phyloP scores from a whole-genome alignment of 35 echinoderm and acorn worm genomes.

The Heliocidaris tuberculata region DNA sequence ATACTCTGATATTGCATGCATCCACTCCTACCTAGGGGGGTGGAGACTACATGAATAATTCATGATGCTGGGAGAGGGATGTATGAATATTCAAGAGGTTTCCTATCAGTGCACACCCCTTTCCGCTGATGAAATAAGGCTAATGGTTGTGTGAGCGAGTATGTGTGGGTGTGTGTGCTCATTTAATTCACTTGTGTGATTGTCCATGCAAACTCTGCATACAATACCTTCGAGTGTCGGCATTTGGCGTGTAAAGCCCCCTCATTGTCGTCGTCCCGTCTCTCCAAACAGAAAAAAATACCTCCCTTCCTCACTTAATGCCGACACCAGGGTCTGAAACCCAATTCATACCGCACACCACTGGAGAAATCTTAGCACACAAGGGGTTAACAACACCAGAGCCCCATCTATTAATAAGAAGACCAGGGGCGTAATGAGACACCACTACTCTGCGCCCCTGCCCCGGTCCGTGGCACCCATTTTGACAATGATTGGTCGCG shows the following conservation, averaged over 20 bases:
- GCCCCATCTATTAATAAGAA: background rate
- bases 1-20: background rate
- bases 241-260: background rate
- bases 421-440: constrained; percentile 22
- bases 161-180: background rate
- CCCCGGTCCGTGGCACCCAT: constrained; percentile 19
- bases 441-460: background rate
- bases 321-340: background rate
- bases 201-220: background rate
- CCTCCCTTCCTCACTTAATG: background rate
- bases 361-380: background rate
- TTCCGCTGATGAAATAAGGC: background rate
- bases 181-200: background rate
- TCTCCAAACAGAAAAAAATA: background rate
- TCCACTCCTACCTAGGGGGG: background rate
- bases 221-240: background rate
- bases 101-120: background rate
- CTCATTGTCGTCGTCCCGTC: background rate
- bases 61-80: background rate
- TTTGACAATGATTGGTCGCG: constrained; percentile 34
- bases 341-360: background rate
- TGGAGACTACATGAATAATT: constrained; percentile 34
- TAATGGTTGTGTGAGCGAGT: background rate
- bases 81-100: constrained; percentile 19
- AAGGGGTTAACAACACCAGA: background rate